Conservation (phyloP, 2,888 invertebrate genomes). For the Falcaria lacertinaria region DNA sequence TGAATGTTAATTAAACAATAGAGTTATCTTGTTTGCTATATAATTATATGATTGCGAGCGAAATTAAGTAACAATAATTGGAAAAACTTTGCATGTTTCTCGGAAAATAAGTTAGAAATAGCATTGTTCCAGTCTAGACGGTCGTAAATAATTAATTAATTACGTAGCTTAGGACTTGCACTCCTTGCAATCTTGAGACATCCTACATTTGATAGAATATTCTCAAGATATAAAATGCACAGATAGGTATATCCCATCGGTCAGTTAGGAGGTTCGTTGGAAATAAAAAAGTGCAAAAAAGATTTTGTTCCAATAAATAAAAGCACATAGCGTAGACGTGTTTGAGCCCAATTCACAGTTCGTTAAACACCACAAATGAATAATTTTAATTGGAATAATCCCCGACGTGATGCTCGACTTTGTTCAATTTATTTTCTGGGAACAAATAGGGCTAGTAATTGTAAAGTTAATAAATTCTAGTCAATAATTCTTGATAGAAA, state of each 20-base stretch:
- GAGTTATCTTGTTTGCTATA: no score
- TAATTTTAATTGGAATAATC: not conserved
- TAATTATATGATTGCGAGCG: no score
- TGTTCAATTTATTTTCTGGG: not conserved
- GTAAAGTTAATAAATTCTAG: no score
- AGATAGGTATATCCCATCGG: not conserved
- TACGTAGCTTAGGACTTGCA: not conserved
- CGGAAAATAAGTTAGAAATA: not conserved
- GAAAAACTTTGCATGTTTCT: not conserved
- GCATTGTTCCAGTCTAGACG: not conserved
- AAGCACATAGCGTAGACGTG: not conserved
- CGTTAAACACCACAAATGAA: not conserved
- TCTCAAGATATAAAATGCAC: no score
- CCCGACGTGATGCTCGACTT: not conserved
- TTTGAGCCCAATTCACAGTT: not conserved
- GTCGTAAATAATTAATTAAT: not conserved
- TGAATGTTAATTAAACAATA: no score
- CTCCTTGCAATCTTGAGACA: no score
- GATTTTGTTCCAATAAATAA: not conserved
- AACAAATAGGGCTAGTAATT: not conserved
- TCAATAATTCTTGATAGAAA: no score
- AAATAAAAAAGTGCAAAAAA: not conserved
- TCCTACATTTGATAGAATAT: no score
- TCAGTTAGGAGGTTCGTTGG: not conserved
- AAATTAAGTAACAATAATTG: not conserved